Conservation (phyloP, 2,888 invertebrate genomes). For the Ctenicera cuprea region DNA sequence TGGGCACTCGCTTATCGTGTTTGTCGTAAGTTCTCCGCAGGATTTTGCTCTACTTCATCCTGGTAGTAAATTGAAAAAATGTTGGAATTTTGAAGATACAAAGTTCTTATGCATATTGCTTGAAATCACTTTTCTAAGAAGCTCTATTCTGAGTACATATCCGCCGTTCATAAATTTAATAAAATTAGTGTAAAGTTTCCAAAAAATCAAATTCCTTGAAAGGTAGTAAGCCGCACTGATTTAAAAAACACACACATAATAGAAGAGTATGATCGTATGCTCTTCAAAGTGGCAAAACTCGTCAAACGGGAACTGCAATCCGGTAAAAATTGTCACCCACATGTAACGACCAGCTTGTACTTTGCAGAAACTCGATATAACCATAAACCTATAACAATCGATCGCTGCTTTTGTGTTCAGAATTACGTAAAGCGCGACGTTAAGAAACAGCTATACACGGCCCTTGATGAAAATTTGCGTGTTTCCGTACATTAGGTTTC, state of each 20-base stretch:
- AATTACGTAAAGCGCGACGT: slow-evolving; percentile 13
- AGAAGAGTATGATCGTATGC: background rate
- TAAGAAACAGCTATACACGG: background rate
- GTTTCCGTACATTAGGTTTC: slow-evolving; percentile 12
- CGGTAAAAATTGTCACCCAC: slow-evolving; percentile 33
- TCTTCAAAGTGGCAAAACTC: slow-evolving; percentile 30
- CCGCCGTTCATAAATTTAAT: no score
- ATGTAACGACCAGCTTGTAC: slow-evolving; percentile 13
- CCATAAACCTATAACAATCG: slow-evolving; percentile 26
- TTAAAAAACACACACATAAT: background rate
- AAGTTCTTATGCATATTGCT: no score
- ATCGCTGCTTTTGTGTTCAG: slow-evolving; percentile 23
- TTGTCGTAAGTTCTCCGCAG: background rate
- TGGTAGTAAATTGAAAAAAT: background rate
- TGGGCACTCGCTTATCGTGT: slow-evolving; percentile 10
- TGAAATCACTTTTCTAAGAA: no score
- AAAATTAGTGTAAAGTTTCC: no score
- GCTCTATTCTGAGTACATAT: no score
- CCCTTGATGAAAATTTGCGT: slow-evolving; percentile 1
- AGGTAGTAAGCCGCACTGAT: background rate
- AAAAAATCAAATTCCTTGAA: background rate
- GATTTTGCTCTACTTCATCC: slow-evolving; percentile 27
- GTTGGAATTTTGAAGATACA: no score
- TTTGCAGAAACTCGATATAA: slow-evolving; percentile 26
- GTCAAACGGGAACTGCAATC: slow-evolving; percentile 35